Percentiles rank a stretch among this genome's conserved stretches.
These are phyloP conservation scores for Stegophylla sp. DNA, from an alignment of 2,888 invertebrate species.

Conservation along the genomic window DNA sequence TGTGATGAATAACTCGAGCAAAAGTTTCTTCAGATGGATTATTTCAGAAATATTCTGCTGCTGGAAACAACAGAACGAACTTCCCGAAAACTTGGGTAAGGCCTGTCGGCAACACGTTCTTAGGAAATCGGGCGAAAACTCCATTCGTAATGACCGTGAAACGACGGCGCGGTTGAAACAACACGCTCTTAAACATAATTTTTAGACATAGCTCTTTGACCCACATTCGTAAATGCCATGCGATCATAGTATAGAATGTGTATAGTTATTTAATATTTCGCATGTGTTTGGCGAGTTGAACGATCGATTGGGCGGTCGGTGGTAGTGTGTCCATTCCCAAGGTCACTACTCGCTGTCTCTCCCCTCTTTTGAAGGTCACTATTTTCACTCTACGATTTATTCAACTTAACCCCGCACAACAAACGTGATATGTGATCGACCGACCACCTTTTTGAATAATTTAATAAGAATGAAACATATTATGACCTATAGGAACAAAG, in stretches of 20 bases:
- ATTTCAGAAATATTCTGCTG: conserved; percentile 61
- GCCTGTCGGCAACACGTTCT: conserved; percentile 15
- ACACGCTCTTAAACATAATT: conserved; percentile 35
- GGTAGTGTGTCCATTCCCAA: conserved; percentile 51
- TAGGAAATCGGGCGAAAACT: not conserved
- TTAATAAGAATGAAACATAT: conserved; percentile 31
- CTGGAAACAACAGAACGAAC: conserved; percentile 60
- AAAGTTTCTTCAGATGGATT: conserved; percentile 61
- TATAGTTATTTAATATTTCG: conserved; percentile 57
- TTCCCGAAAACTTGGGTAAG: conserved; percentile 59
- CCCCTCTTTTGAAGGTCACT: conserved; percentile 49
- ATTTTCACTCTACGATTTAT: conserved; percentile 30
- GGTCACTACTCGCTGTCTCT: conserved; percentile 11
- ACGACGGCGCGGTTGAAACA: too few relatives aligned
- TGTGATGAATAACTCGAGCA: conserved; percentile 61
- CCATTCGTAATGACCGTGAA: conserved; percentile 37
- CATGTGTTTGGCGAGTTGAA: conserved; percentile 54
- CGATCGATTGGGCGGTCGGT: conserved; percentile 46
- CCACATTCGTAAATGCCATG: conserved; percentile 50
- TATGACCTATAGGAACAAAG: conserved; percentile 14
- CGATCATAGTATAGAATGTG: conserved; percentile 33
- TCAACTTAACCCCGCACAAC: conserved; percentile 12
- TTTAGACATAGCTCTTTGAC: conserved; percentile 27
- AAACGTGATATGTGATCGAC: not conserved
- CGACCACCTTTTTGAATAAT: conserved; percentile 51